phyloP scores from a whole-genome alignment of 2,113 vertebrate genomes.

The Eurypyga helias region DNA sequence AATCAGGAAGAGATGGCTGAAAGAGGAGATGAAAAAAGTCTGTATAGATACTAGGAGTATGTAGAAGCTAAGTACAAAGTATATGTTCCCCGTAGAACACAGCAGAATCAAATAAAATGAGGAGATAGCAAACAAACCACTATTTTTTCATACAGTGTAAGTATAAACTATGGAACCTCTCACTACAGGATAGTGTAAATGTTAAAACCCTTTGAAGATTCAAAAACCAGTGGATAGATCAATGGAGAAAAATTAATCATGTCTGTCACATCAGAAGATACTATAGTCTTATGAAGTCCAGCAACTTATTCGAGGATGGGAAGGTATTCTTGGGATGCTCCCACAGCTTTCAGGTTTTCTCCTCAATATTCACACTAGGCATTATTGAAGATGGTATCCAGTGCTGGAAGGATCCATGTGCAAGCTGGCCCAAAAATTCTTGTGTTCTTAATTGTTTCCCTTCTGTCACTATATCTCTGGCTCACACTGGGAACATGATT shows the following conservation, averaged over 20 bases:
- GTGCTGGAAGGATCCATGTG: background rate
- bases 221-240: background rate
- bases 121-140: background rate
- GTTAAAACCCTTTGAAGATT: background rate
- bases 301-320: background rate
- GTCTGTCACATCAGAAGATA: background rate
- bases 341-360: background rate
- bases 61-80: background rate
- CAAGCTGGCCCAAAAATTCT: background rate
- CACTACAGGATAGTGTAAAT: background rate
- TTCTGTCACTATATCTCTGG: background rate
- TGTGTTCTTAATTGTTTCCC: background rate
- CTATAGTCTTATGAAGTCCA: background rate
- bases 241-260: background rate
- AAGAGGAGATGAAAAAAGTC: background rate
- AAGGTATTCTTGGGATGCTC: background rate
- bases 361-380: background rate
- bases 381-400: background rate
- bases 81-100: background rate
- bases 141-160: background rate
- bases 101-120: background rate
- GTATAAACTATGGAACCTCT: background rate
- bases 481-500: background rate
- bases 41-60: background rate
- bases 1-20: background rate